Conservation (phyloP, 2,113 vertebrate genomes). For the Cheilinus undulatus region DNA sequence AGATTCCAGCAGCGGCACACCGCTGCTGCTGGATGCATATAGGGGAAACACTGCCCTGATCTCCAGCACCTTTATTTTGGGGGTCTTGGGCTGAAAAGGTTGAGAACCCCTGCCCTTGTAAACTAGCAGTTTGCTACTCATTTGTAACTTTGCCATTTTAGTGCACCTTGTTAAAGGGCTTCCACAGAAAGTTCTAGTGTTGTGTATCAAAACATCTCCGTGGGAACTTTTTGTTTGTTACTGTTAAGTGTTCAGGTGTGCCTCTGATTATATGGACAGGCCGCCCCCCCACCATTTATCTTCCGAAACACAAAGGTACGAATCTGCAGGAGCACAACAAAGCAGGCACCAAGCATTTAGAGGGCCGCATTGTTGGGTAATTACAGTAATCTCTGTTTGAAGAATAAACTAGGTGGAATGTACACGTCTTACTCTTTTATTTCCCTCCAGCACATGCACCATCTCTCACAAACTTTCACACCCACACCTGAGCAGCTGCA, state of each 20-base stretch:
- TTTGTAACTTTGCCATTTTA: too few relatives aligned
- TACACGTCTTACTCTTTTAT: slow-evolving; percentile 39
- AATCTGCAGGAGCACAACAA: slow-evolving; percentile 53
- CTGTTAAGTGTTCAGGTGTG: slow-evolving; percentile 66
- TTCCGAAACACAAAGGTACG: slow-evolving; percentile 62
- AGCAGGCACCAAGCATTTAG: slow-evolving; percentile 53
- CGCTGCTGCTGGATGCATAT: too few relatives aligned
- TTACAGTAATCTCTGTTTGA: slow-evolving; percentile 70
- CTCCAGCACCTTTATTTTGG: too few relatives aligned
- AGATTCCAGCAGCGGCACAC: too few relatives aligned
- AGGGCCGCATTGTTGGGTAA: slow-evolving; percentile 66
- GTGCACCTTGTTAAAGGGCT: too few relatives aligned
- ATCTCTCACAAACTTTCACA: slow-evolving; percentile 53
- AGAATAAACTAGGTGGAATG: slow-evolving; percentile 74
- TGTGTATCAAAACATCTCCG: slow-evolving; percentile 23
- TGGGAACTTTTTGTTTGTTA: slow-evolving; percentile 60
- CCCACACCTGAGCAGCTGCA: slow-evolving; percentile 48
- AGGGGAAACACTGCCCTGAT: too few relatives aligned
- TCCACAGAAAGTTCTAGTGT: slow-evolving; percentile 26
- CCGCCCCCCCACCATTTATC: slow-evolving; percentile 42
- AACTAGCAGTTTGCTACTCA: too few relatives aligned
- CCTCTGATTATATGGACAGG: slow-evolving; percentile 65
- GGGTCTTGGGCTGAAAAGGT: too few relatives aligned
- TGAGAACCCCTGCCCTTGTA: too few relatives aligned
- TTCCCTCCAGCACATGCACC: slow-evolving; percentile 13